Evolutionary conservation across 2,888 invertebrate species (phyloP).

Genomic region (Epinotia bilunana): DNA sequence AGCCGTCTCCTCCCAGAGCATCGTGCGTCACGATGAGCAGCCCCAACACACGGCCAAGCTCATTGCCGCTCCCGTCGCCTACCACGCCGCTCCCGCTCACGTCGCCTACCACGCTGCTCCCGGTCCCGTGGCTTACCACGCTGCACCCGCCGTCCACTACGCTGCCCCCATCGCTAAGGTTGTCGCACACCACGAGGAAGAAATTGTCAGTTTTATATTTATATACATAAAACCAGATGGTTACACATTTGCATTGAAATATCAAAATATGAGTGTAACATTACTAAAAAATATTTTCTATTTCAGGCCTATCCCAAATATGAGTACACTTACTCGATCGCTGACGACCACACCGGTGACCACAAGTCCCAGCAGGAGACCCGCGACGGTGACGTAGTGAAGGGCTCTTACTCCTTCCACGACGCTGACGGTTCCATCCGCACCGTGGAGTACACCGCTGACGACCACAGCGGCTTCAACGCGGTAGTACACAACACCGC

Average conservation of each 20-base stretch:
- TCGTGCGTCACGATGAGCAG: slow-evolving; percentile 64
- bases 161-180: slow-evolving; percentile 53
- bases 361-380: slow-evolving; percentile 78
- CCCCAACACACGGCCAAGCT: slow-evolving; percentile 48
- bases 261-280: background rate
- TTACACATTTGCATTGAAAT: no score
- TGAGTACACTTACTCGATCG: slow-evolving; percentile 75
- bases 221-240: no score
- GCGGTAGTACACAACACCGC: slow-evolving; percentile 62
- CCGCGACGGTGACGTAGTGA: slow-evolving; percentile 81
- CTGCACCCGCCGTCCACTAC: slow-evolving; percentile 49
- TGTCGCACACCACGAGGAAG: slow-evolving; percentile 48
- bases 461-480: slow-evolving; percentile 74
- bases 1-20: slow-evolving; percentile 71
- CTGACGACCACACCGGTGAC: slow-evolving; percentile 78
- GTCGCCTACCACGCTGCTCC: slow-evolving; percentile 49
- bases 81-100: slow-evolving; percentile 54
- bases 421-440: slow-evolving; percentile 80
- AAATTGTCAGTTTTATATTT: slow-evolving; percentile 25
- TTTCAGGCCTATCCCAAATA: slow-evolving; percentile 75
- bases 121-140: slow-evolving; percentile 53
- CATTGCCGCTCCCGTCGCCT: slow-evolving; percentile 52
- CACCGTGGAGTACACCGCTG: slow-evolving; percentile 79
- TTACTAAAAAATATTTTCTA: background rate
- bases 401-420: slow-evolving; percentile 82